Conservation (phyloP, 2,888 invertebrate species). For the Ganaspis brasiliensis region DNA sequence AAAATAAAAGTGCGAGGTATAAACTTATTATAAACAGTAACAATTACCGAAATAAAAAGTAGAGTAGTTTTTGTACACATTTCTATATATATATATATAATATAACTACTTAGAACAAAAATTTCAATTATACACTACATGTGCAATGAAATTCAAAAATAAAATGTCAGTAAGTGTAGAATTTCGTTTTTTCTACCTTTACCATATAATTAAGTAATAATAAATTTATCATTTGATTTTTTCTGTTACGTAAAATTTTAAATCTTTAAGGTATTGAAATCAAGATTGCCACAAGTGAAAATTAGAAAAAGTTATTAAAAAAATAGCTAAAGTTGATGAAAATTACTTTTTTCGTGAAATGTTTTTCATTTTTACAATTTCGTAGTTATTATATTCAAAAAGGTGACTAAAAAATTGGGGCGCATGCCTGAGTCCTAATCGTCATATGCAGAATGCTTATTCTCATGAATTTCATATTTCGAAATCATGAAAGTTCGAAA, state of each 20-base stretch:
- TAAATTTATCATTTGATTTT: neutral
- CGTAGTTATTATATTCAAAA: too few relatives aligned
- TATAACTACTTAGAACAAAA: slow-evolving; percentile 60
- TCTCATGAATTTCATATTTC: too few relatives aligned
- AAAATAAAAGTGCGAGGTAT: slow-evolving; percentile 30
- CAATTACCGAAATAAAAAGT: slow-evolving; percentile 58
- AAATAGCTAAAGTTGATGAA: too few relatives aligned
- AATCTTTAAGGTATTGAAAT: neutral
- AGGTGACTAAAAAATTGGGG: too few relatives aligned
- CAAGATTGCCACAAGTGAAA: too few relatives aligned
- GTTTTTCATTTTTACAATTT: too few relatives aligned
- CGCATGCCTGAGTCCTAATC: too few relatives aligned
- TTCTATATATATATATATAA: slow-evolving; percentile 69
- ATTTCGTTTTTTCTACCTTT: slow-evolving; percentile 1
- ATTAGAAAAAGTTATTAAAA: too few relatives aligned
- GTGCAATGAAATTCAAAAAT: slow-evolving; percentile 76
- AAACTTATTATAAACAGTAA: slow-evolving; percentile 36
- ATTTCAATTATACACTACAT: slow-evolving; percentile 66
- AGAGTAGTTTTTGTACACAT: slow-evolving; percentile 78
- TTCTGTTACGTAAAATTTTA: neutral
- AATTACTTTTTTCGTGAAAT: too few relatives aligned
- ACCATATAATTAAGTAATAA: slow-evolving; percentile 4
- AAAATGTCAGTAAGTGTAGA: slow-evolving; percentile 61
- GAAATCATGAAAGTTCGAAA: too few relatives aligned
- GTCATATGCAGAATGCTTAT: too few relatives aligned